phyloP scores from a whole-genome alignment of 2,113 vertebrate genomes.

The Lepisosteus oculatus region DNA sequence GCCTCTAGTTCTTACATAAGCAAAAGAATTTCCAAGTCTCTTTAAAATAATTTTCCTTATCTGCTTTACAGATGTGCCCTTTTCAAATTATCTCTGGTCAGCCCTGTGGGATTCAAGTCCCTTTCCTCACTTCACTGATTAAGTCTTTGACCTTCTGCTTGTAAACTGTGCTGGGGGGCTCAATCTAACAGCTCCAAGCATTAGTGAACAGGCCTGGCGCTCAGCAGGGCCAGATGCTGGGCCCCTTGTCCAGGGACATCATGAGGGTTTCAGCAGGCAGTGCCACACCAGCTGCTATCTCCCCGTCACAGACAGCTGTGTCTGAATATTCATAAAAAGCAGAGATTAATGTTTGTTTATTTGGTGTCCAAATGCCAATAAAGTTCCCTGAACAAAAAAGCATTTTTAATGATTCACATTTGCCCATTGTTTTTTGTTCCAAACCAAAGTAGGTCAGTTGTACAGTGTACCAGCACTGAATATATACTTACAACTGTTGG shows the following conservation, averaged over 20 bases:
- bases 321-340: constrained; percentile 66
- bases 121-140: constrained; percentile 16
- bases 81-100: neutral
- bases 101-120: constrained; percentile 1
- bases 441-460: neutral
- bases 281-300: constrained; percentile 59
- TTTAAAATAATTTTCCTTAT: neutral
- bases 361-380: constrained; percentile 34
- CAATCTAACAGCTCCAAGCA: constrained; percentile 11
- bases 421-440: neutral
- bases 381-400: constrained; percentile 9
- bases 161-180: constrained; percentile 15
- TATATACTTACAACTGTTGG: too few species aligned
- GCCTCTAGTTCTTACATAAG: neutral
- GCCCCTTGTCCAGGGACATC: constrained; percentile 54
- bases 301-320: constrained; percentile 56
- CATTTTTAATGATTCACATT: neutral
- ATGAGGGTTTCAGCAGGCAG: constrained; percentile 47
- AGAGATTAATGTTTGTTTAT: constrained; percentile 56
- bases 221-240: constrained; percentile 49
- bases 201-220: constrained; percentile 21
- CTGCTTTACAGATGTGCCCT: neutral
- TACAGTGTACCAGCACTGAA: neutral
- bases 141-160: constrained; percentile 28
- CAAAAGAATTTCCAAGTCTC: neutral